Evolutionary conservation across 2,888 invertebrate genomes (phyloP).

Genomic region (Theristus sp.): DNA sequence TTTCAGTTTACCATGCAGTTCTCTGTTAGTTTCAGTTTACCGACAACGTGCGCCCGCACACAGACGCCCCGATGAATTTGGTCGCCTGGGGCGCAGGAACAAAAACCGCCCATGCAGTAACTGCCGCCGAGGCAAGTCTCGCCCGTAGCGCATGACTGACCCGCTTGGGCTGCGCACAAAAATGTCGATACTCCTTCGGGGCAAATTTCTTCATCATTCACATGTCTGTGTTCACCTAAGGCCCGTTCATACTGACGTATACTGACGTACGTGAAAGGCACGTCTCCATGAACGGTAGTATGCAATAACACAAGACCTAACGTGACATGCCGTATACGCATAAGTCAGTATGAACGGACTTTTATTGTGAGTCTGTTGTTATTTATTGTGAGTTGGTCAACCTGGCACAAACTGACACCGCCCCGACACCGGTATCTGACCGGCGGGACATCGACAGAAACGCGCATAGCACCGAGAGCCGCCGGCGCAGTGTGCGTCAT

Average conservation of each 20-base stretch:
- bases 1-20: too few relatives aligned
- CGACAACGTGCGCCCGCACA: not conserved
- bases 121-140: constrained; percentile 15
- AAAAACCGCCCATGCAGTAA: not conserved
- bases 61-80: not conserved
- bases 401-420: constrained; percentile 1
- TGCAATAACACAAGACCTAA: too few relatives aligned
- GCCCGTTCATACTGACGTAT: too few relatives aligned
- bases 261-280: too few relatives aligned
- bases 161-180: not conserved
- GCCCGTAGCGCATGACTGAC: constrained; percentile 8
- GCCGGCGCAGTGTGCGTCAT: constrained; percentile 13
- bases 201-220: too few relatives aligned
- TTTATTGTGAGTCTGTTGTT: too few relatives aligned
- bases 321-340: too few relatives aligned
- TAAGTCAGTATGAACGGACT: too few relatives aligned
- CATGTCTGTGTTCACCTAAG: too few relatives aligned
- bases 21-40: too few relatives aligned
- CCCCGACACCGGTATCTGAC: constrained; percentile 1
- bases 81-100: not conserved
- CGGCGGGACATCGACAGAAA: constrained; percentile 5
- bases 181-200: not conserved
- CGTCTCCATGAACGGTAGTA: too few relatives aligned
- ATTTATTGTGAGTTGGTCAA: not conserved
- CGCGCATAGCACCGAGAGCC: constrained; percentile 10